These are phyloP conservation scores for Alloscopus bannaensis DNA, from an alignment of 2,888 invertebrate species.

Conservation along the genomic window DNA sequence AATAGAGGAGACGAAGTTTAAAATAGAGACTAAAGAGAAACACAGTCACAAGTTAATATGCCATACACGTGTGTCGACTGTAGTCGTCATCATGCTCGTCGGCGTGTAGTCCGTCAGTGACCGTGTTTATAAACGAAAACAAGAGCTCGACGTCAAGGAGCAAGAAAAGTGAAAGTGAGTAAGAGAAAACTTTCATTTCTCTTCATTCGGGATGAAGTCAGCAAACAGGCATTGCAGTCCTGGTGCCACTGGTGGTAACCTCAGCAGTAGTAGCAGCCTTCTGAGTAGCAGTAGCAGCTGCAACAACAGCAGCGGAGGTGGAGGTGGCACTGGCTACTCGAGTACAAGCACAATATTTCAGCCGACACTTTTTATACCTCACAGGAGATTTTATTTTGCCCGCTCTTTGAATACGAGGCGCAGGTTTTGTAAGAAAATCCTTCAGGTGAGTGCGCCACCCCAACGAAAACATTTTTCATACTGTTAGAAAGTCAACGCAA, in stretches of 20 bases:
- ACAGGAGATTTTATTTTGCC: slow-evolving; percentile 72
- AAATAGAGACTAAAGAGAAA: too few relatives aligned
- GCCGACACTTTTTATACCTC: slow-evolving; percentile 72
- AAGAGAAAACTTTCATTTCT: slow-evolving; percentile 12
- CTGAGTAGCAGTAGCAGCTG: slow-evolving; percentile 30
- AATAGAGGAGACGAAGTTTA: too few relatives aligned
- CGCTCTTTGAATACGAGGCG: slow-evolving; percentile 71
- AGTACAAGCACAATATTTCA: slow-evolving; percentile 68
- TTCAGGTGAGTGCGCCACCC: slow-evolving; percentile 73
- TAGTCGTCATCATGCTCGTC: too few relatives aligned
- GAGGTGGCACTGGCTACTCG: slow-evolving; percentile 38
- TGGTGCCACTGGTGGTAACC: slow-evolving; percentile 29
- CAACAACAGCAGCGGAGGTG: slow-evolving; percentile 14
- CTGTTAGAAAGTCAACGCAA: too few relatives aligned
- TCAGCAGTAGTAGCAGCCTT: slow-evolving; percentile 27
- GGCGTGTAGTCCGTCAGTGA: too few relatives aligned
- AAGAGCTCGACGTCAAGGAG: background rate
- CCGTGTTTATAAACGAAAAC: too few relatives aligned
- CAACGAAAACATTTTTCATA: too few relatives aligned
- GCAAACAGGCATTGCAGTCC: slow-evolving; percentile 59
- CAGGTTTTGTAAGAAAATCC: slow-evolving; percentile 73
- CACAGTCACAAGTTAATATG: too few relatives aligned
- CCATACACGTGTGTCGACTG: too few relatives aligned
- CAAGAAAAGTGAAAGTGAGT: background rate
- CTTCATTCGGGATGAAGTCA: slow-evolving; percentile 60